Percentiles rank a stretch among this genome's conserved stretches.
Conservation (phyloP, 2,888 invertebrate species). For the Hemaris fuciformis region DNA sequence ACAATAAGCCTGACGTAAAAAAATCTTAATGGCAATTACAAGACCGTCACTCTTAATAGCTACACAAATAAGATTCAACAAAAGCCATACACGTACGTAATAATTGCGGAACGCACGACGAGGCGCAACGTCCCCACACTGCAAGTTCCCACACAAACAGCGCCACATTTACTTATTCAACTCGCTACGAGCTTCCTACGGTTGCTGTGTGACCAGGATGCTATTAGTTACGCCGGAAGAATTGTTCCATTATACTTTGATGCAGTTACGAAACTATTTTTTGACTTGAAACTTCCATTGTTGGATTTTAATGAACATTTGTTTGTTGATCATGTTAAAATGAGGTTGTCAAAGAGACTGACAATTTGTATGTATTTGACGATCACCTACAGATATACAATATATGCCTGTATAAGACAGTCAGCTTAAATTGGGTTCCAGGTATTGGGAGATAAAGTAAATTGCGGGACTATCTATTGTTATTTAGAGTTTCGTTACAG, state of each 20-base stretch:
- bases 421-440: too few species aligned
- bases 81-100: neutral
- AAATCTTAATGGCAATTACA: too few species aligned
- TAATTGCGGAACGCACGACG: constrained; percentile 2
- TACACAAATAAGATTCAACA: neutral
- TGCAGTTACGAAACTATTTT: neutral
- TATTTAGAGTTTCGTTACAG: too few species aligned
- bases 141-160: neutral
- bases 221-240: neutral
- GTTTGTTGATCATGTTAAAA: neutral
- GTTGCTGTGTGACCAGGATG: neutral
- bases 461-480: too few species aligned
- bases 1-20: too few species aligned
- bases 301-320: neutral
- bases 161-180: neutral
- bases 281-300: neutral
- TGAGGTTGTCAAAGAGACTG: too few species aligned
- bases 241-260: neutral
- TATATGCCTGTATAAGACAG: too few species aligned
- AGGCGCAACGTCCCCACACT: neutral
- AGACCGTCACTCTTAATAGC: neutral
- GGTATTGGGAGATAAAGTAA: too few species aligned
- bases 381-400: too few species aligned
- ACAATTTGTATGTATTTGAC: too few species aligned
- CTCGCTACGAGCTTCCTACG: neutral